Conservation (phyloP, 2,113 vertebrate species). For the Penelope pileata region DNA sequence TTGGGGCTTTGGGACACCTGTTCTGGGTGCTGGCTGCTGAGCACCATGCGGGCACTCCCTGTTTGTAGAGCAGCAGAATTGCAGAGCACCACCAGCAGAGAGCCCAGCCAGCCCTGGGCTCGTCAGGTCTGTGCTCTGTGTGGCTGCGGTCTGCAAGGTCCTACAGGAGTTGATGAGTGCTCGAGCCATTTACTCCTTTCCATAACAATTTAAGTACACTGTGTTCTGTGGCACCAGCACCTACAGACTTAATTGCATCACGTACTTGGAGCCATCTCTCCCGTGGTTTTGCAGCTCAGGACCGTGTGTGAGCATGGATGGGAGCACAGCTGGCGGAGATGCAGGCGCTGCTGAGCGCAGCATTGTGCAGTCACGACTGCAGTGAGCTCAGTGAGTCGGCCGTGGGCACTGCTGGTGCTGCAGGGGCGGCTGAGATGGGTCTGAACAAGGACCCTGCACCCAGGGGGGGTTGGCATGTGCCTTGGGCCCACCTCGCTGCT, state of each 20-base stretch:
- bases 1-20: rapidly evolving
- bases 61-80: background rate
- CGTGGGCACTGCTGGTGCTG: rapidly evolving
- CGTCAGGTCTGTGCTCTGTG: background rate
- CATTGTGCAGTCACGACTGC: rapidly evolving
- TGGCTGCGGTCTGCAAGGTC: background rate
- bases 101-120: background rate
- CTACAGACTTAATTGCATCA: background rate
- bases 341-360: rapidly evolving
- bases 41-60: rapidly evolving
- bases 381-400: rapidly evolving
- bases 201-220: background rate
- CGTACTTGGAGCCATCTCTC: background rate
- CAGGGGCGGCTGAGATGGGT: rapidly evolving
- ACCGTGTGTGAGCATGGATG: rapidly evolving
- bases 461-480: rapidly evolving
- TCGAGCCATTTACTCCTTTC: background rate
- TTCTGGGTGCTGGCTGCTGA: background rate
- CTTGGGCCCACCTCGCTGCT: background rate
- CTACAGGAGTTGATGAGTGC: background rate
- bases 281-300: background rate
- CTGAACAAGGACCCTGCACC: rapidly evolving
- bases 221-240: background rate
- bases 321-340: background rate
- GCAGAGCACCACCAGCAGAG: rapidly evolving